Conservation (phyloP, 2,888 invertebrate genomes). For the Leptopilina syphax region DNA sequence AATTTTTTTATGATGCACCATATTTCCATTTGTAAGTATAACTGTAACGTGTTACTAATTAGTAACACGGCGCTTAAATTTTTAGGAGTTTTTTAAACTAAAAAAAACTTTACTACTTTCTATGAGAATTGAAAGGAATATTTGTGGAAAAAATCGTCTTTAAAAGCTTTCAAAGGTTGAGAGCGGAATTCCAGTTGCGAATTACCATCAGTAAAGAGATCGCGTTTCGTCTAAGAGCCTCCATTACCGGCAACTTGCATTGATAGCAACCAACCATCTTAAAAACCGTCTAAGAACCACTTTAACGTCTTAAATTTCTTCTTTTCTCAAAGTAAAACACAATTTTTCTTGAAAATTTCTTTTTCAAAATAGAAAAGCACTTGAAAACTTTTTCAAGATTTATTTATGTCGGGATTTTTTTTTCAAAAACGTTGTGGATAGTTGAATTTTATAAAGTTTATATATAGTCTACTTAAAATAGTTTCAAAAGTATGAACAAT, state of each 20-base stretch:
- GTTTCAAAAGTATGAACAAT: too few species aligned
- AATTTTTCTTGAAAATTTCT: background rate
- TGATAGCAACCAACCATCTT: conserved; percentile 67
- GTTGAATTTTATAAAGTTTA: too few species aligned
- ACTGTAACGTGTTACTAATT: too few species aligned
- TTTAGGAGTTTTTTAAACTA: too few species aligned
- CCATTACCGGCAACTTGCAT: conserved; percentile 74
- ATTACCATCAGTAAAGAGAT: conserved; percentile 55
- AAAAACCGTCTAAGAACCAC: conserved; percentile 65
- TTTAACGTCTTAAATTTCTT: conserved; percentile 54
- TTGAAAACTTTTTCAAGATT: too few species aligned
- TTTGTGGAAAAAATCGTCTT: background rate
- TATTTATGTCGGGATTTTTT: too few species aligned
- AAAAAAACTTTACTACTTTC: background rate
- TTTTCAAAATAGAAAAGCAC: background rate
- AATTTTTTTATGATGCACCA: too few species aligned
- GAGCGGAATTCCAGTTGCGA: conserved; percentile 17
- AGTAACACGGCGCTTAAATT: too few species aligned
- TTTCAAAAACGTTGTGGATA: too few species aligned
- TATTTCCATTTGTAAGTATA: too few species aligned
- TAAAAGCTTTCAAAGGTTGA: conserved; percentile 7
- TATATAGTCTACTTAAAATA: too few species aligned
- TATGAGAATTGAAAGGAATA: background rate
- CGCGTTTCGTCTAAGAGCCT: conserved; percentile 73
- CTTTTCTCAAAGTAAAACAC: background rate